Percentiles rank a stretch among this genome's conserved stretches.
Conservation (phyloP, 1,140 invertebrate species). For the Aphelinus certus region DNA sequence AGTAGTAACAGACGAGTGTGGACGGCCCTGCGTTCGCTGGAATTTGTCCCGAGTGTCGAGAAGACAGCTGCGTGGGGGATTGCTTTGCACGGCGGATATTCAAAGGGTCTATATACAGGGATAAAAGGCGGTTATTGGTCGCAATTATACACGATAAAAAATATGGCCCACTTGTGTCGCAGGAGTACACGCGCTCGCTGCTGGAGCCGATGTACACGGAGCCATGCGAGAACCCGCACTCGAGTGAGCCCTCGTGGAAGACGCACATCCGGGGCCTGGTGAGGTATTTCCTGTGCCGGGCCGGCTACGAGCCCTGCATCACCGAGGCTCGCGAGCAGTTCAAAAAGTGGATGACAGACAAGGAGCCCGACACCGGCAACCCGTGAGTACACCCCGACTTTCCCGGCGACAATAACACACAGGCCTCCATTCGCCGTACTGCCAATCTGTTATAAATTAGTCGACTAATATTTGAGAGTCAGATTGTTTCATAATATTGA, state of each 20-base stretch:
- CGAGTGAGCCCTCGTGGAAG: constrained; percentile 70
- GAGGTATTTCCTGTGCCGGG: constrained; percentile 75
- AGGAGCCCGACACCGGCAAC: constrained; percentile 76
- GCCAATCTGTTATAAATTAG: too few species aligned
- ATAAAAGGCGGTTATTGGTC: too few species aligned
- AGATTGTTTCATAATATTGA: too few species aligned
- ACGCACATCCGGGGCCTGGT: constrained; percentile 70
- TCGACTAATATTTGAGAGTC: too few species aligned
- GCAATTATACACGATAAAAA: too few species aligned
- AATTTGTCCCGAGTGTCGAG: too few species aligned
- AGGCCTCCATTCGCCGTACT: too few species aligned
- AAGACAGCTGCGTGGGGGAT: too few species aligned
- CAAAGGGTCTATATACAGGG: too few species aligned
- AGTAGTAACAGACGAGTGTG: too few species aligned
- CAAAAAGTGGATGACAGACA: constrained; percentile 73
- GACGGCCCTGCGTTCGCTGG: too few species aligned
- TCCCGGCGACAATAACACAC: not conserved
- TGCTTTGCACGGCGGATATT: too few species aligned
- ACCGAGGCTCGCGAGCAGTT: constrained; percentile 73
- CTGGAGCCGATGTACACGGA: constrained; percentile 75
- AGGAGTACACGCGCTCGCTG: constrained; percentile 30
- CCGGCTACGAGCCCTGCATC: constrained; percentile 78
- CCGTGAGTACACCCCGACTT: constrained; percentile 67
- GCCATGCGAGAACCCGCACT: constrained; percentile 65
- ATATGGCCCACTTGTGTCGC: not conserved